Evolutionary conservation across 2,797 vertebrate species (phyloP).

Genomic region (Thalassophryne amazonica): DNA sequence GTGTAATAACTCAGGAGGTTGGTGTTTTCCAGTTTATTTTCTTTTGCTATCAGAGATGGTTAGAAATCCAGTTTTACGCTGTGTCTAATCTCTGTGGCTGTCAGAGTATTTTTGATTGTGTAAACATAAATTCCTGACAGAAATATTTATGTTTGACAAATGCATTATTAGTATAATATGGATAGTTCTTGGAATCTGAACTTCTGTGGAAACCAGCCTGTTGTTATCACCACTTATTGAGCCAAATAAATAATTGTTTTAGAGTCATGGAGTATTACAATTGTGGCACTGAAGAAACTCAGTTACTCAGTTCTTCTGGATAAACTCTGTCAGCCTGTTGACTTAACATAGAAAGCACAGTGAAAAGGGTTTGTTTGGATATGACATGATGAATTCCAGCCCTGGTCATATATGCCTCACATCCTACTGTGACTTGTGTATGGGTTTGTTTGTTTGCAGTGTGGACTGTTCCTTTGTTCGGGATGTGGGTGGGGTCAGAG

Average conservation of each 20-base stretch:
- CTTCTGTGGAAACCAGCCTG: too few species aligned
- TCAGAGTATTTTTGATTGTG: background rate
- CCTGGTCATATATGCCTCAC: background rate
- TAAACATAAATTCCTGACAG: background rate
- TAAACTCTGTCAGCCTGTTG: background rate
- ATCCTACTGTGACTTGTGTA: constrained; percentile 5
- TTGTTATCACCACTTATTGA: too few species aligned
- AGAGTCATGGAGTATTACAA: background rate
- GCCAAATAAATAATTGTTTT: background rate
- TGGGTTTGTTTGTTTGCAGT: constrained; percentile 38
- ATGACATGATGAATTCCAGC: background rate
- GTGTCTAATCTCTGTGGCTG: background rate
- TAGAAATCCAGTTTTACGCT: background rate
- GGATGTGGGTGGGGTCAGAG: constrained; percentile 19
- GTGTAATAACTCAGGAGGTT: background rate
- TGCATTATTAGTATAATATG: too few species aligned
- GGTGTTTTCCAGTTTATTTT: background rate
- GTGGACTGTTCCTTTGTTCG: constrained; percentile 30
- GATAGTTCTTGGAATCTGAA: too few species aligned
- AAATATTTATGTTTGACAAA: background rate
- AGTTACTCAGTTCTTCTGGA: background rate
- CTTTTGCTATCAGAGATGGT: background rate
- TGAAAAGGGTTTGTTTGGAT: constrained; percentile 14
- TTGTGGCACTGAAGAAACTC: background rate
- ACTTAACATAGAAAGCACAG: background rate